Evolutionary conservation across 2,797 vertebrate genomes (phyloP), one percentile per base, ranked within the genome.

Genomic region (Enteromius anoplus): DNA sequence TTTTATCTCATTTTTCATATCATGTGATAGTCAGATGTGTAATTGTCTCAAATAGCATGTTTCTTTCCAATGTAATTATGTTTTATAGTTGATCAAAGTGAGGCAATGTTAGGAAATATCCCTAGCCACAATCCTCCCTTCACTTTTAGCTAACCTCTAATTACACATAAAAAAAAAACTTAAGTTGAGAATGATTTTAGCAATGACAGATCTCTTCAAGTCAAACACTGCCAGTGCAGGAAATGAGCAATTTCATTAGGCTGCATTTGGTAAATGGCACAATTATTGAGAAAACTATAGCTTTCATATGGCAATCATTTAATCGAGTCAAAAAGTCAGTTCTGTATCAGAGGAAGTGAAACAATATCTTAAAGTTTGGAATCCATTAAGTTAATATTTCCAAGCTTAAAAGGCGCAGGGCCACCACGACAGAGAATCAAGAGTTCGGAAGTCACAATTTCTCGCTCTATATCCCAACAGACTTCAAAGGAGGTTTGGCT

Each of bases 231-330:
- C 79, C 47, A 45, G 32, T 37, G 72, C 65, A 86, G 84, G 82
- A 86, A 86, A 82, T 64, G 37, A 78, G 66, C 77, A 68, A 75
- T 62, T 70, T 66, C 77, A 84, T 84, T 71, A 77, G 83, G 79
- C 69, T 69, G 58, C 65, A 51, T 47, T 73, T 51, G 23, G 49
- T 23, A 68, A 81, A 84, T 66, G 70, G 47, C 65, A 53, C 68
- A 87, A 86, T 84, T 32, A 82, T 75, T 75, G 75, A 66, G 78
- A 81, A 47, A 81, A 47, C 47, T 37, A 60, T 40, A 29, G n/a
- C 58, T 60, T 42, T 80, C 58, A 68, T 37, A 60, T 45, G 32
- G 32, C 58, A 77, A 75, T 65, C 58, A 64, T 64, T 80, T 51
- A 4, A 64, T 58, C 26, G 15, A 65, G 32, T 51, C 66, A 58